Base-by-base conservation (phyloP, 92 coral and sea anemone genomes). In the Muricea muricata region DNA sequence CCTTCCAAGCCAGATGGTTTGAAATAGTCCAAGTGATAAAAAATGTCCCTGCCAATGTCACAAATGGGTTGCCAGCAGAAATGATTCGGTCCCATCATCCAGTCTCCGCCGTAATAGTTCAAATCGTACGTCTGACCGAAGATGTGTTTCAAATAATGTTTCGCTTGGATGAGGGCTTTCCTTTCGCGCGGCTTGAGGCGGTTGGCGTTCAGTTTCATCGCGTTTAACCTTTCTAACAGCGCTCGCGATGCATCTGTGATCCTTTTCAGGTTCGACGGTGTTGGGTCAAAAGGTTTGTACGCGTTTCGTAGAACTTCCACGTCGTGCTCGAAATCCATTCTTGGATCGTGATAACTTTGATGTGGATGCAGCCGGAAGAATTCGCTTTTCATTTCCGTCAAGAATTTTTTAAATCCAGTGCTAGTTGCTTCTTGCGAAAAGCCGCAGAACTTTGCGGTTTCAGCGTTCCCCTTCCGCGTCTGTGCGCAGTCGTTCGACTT, bases 51-150 rank as follows among this genome's bases (percentile, higher is more conserved):
- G 1, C 90, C 92, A 3, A 91, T 78, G 39, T 76, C 46, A 63
- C 99, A 96, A 20, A 96, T 86, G 10, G 78, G 86, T 20, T 95
- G 89, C 90, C 89, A 88, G 79, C 98, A 95, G 72, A 93, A 93
- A 65, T 75, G 66, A 92, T 93, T 89, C 14, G 98, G 98, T 6
- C 98, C 98, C 90, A 95, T 48, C 97, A 95, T 90, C 97, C 97
- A 95, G n/a, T 93, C 97, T 0, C 93, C 98, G 1, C 94, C 87
- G 58, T 95, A 95, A 73, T 89, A 95, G 50, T 93, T 92, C 39
- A 86, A 91, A 32, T 93, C 97, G 73, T 93, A 95, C 0, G 93
- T 93, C 61, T 82, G 90, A 0, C 97, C 98, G 60, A 95, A 95
- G 0, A 87, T 75, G 34, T 93, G 97, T 74, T 89, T 80, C 12